Percentiles rank a stretch among this genome's conserved stretches.
Conservation (phyloP, 2,113 vertebrate genomes). For the Triplophysa rosa region DNA sequence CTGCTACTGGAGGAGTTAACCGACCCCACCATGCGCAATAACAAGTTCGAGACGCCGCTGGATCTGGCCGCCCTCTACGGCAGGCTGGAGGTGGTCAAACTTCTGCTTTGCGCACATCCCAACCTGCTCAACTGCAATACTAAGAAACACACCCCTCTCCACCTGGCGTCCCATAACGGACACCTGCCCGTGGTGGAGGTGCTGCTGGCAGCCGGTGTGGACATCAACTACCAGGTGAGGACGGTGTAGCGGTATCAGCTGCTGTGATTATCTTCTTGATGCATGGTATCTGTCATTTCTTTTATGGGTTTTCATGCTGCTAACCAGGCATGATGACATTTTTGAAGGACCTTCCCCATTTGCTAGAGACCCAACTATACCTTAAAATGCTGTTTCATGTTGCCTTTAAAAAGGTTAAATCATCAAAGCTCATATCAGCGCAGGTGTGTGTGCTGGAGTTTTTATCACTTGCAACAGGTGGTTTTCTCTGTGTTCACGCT, state of each 20-base stretch:
- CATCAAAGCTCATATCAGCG: neutral
- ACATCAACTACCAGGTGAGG: conserved; percentile 94
- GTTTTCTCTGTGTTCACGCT: neutral
- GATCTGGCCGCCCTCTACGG: conserved; percentile 94
- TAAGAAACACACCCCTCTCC: conserved; percentile 93
- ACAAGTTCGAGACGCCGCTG: conserved; percentile 95
- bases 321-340: no score
- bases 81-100: conserved; percentile 95
- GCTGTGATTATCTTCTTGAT: no score
- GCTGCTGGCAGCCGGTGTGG: conserved; percentile 92
- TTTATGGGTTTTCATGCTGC: no score
- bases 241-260: no score
- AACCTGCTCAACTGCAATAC: conserved; percentile 94
- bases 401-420: conserved; percentile 3
- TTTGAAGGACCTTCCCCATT: no score
- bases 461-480: neutral
- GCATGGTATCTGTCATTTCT: no score
- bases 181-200: conserved; percentile 92
- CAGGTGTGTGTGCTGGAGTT: neutral
- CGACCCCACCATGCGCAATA: conserved; percentile 98
- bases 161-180: conserved; percentile 92
- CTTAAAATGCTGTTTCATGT: neutral
- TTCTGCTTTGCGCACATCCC: conserved; percentile 92
- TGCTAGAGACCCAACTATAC: no score
- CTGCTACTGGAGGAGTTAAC: conserved; percentile 95